phyloP scores from a whole-genome alignment of 2,797 vertebrate species.

The Ceryle rudis region DNA sequence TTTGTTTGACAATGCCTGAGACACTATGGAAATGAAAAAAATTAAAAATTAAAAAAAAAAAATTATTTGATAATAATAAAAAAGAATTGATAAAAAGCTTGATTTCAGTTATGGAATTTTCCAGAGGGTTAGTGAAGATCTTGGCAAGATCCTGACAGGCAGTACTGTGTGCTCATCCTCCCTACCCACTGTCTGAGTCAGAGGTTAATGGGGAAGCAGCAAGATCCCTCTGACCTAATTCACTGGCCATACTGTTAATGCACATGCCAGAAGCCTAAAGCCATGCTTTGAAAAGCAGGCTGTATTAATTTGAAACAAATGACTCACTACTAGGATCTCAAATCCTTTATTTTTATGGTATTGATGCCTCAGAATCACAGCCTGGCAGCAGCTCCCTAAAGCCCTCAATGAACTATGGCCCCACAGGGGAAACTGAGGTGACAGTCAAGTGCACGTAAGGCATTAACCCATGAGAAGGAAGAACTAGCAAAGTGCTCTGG shows the following conservation, averaged over 20 bases:
- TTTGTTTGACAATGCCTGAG: background rate
- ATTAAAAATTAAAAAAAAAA: too few relatives aligned
- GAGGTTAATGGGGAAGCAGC: background rate
- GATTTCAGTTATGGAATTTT: background rate
- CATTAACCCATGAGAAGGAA: background rate
- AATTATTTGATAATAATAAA: too few relatives aligned
- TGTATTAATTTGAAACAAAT: background rate
- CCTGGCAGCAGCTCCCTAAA: fast-evolving
- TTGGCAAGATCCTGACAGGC: background rate
- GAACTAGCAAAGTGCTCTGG: background rate
- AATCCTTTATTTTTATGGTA: background rate
- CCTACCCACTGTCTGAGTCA: background rate
- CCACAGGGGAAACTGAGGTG: background rate
- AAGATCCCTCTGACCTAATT: background rate
- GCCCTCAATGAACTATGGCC: fast-evolving
- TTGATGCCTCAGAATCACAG: background rate
- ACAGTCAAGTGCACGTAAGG: background rate
- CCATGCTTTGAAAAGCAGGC: background rate
- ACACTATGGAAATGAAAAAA: too few relatives aligned
- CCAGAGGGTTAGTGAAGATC: fast-evolving
- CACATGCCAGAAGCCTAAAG: background rate
- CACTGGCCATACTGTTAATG: background rate
- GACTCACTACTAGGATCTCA: background rate
- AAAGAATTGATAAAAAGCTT: too few relatives aligned
- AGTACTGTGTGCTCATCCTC: background rate